Conservation (phyloP, 1,140 invertebrate genomes). For the Drosophila kurseongensis region DNA sequence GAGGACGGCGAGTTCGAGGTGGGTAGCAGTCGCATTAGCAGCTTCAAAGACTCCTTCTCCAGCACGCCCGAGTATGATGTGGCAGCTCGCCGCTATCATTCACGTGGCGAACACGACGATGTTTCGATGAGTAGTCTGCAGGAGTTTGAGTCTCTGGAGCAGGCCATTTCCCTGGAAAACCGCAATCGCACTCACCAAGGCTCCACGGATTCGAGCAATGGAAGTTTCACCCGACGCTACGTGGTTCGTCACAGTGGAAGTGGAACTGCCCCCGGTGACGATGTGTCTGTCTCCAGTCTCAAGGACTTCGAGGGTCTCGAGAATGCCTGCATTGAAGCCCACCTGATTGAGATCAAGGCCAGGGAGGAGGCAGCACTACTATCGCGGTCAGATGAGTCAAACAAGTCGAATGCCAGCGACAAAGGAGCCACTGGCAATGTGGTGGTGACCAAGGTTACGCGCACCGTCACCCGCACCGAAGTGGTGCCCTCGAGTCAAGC, state of each 20-base stretch:
- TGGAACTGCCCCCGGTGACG: slow-evolving; percentile 90
- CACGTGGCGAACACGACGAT: slow-evolving; percentile 95
- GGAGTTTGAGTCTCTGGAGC: slow-evolving; percentile 96
- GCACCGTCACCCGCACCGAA: slow-evolving; percentile 85
- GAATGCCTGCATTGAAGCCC: slow-evolving; percentile 92
- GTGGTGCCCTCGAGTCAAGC: slow-evolving; percentile 84
- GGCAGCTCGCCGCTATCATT: slow-evolving; percentile 91
- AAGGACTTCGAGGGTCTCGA: slow-evolving; percentile 98
- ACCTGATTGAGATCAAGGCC: slow-evolving; percentile 92
- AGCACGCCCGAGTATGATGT: slow-evolving; percentile 94
- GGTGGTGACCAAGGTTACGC: slow-evolving; percentile 68
- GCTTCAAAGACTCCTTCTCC: slow-evolving; percentile 91
- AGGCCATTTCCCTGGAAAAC: slow-evolving; percentile 89
- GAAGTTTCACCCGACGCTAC: slow-evolving; percentile 89
- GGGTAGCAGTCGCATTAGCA: slow-evolving; percentile 90
- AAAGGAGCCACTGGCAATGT: slow-evolving; percentile 72
- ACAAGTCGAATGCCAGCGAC: slow-evolving; percentile 86
- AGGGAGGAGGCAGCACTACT: slow-evolving; percentile 94
- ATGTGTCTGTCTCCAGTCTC: slow-evolving; percentile 95
- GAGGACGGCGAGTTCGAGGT: slow-evolving; percentile 94
- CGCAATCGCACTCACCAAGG: slow-evolving; percentile 88
- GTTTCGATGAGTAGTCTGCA: slow-evolving; percentile 95
- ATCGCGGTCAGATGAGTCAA: slow-evolving; percentile 86
- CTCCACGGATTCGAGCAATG: slow-evolving; percentile 91
- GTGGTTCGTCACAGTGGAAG: slow-evolving; percentile 86